These are phyloP conservation scores for Lepidurus arcticus DNA, from an alignment of 1,140 invertebrate genomes.

Conservation along the genomic window DNA sequence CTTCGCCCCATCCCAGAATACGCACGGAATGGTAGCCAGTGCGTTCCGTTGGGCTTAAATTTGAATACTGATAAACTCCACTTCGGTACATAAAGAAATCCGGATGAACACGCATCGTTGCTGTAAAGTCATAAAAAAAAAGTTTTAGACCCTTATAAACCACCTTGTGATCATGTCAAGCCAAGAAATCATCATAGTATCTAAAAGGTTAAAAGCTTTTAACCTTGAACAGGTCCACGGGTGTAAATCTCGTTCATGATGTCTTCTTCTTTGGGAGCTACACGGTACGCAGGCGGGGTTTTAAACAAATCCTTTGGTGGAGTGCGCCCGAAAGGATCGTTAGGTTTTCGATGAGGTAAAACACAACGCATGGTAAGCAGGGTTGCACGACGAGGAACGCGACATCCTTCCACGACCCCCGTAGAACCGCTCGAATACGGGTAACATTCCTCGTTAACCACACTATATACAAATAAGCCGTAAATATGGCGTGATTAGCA, in stretches of 20 bases:
- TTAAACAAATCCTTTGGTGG: slow-evolving; percentile 53
- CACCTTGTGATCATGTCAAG: not conserved
- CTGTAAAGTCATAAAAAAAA: slow-evolving; percentile 49
- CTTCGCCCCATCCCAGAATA: slow-evolving; percentile 85
- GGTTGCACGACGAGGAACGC: slow-evolving; percentile 39
- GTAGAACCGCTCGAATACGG: slow-evolving; percentile 60
- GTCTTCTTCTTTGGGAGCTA: slow-evolving; percentile 60
- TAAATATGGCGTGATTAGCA: slow-evolving; percentile 7
- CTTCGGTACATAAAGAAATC: slow-evolving; percentile 83
- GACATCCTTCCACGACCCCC: slow-evolving; percentile 48
- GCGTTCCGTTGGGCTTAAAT: slow-evolving; percentile 49
- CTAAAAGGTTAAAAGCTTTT: slow-evolving; percentile 29
- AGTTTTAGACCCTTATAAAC: not conserved
- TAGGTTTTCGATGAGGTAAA: slow-evolving; percentile 30
- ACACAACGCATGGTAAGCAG: slow-evolving; percentile 47
- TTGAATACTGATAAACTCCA: slow-evolving; percentile 71
- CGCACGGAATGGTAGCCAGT: slow-evolving; percentile 81
- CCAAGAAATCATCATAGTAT: not conserved
- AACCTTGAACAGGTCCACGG: slow-evolving; percentile 92
- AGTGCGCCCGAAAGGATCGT: slow-evolving; percentile 4
- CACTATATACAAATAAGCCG: slow-evolving; percentile 47
- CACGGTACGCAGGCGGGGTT: slow-evolving; percentile 74
- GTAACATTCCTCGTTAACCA: slow-evolving; percentile 75
- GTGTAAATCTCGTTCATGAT: slow-evolving; percentile 85
- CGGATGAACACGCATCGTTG: slow-evolving; percentile 77